These are phyloP conservation scores for Hyposmocoma kahamanoa DNA, from an alignment of 1,140 invertebrate genomes.

Conservation along the genomic window DNA sequence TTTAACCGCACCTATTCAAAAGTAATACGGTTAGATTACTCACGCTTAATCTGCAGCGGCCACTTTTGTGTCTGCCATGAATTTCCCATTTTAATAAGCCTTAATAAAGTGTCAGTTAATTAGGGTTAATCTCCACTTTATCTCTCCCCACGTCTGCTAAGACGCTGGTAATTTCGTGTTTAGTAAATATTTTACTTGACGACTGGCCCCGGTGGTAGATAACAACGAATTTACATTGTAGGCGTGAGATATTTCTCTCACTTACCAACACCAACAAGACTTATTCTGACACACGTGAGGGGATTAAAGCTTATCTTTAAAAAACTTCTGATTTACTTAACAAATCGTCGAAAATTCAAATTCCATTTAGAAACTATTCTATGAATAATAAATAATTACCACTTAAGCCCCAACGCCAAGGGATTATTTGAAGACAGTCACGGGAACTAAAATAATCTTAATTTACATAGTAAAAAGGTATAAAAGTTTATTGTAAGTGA, in stretches of 20 bases:
- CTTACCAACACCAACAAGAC: no score
- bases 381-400: slow-evolving; percentile 2
- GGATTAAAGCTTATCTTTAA: slow-evolving; percentile 19
- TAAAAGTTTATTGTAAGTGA: not conserved
- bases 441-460: not conserved
- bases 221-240: slow-evolving; percentile 30
- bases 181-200: slow-evolving; percentile 61
- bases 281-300: slow-evolving; percentile 16
- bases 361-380: not conserved
- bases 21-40: no score
- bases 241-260: slow-evolving; percentile 6
- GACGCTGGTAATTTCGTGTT: slow-evolving; percentile 44
- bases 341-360: slow-evolving; percentile 14
- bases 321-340: slow-evolving; percentile 11
- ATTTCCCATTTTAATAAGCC: slow-evolving; percentile 15
- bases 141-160: slow-evolving; percentile 36
- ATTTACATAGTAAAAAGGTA: not conserved
- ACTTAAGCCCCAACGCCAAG: slow-evolving; percentile 10
- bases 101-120: slow-evolving; percentile 40
- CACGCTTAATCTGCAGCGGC: no score
- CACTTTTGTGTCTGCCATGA: no score
- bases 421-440: slow-evolving; percentile 9
- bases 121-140: slow-evolving; percentile 51
- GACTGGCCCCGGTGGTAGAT: slow-evolving; percentile 31
- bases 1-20: no score